Percentiles rank a stretch among this genome's conserved stretches.
phyloP scores from a whole-genome alignment of 1,140 invertebrate genomes.

The Argopecten irradians region DNA sequence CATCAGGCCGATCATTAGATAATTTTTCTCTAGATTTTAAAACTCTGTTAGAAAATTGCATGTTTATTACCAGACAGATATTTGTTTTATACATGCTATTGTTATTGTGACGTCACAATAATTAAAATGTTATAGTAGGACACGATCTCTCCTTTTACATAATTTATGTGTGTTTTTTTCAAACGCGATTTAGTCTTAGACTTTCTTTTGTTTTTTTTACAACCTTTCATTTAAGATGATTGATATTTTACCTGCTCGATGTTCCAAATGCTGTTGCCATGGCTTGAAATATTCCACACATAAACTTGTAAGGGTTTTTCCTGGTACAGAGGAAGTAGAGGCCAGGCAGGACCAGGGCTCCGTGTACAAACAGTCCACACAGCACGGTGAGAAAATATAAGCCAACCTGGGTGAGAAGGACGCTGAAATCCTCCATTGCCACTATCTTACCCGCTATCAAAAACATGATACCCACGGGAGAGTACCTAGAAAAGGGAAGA shows the following conservation, averaged over 20 bases:
- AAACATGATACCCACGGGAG: conserved; percentile 93
- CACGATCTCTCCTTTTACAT: too few relatives aligned
- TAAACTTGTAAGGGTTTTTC: conserved; percentile 81
- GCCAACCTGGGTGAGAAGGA: conserved; percentile 90
- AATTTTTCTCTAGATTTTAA: too few relatives aligned
- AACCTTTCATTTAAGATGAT: neutral
- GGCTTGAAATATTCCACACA: conserved; percentile 81
- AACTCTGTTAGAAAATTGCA: too few relatives aligned
- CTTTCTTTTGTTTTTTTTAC: too few relatives aligned
- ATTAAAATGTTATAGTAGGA: too few relatives aligned
- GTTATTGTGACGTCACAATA: too few relatives aligned
- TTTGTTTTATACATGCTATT: too few relatives aligned
- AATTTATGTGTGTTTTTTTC: too few relatives aligned
- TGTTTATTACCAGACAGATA: too few relatives aligned
- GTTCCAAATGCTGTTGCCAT: conserved; percentile 82
- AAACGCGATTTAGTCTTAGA: too few relatives aligned
- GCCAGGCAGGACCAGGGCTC: conserved; percentile 90
- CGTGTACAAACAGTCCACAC: conserved; percentile 91
- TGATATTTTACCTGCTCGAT: conserved; percentile 72
- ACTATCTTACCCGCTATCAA: conserved; percentile 93
- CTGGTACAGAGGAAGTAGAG: conserved; percentile 80
- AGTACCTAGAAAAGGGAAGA: conserved; percentile 83
- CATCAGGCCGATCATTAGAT: too few relatives aligned
- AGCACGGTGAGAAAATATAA: conserved; percentile 95
- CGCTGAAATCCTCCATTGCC: conserved; percentile 89